Evolutionary conservation across 2,888 invertebrate species (phyloP).

Genomic region (Luperina nickerlii): DNA sequence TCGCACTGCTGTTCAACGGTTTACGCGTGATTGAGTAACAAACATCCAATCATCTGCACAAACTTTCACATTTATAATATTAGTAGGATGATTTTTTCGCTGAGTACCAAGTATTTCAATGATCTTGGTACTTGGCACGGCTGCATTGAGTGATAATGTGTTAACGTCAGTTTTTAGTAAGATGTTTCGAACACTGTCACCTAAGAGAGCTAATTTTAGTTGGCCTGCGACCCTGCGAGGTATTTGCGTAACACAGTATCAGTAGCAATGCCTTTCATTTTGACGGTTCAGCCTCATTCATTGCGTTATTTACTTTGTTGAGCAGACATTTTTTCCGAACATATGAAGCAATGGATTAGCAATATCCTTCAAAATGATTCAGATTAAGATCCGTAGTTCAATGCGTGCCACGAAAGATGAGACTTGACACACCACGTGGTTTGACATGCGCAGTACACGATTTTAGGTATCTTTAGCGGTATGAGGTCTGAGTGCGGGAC

Average conservation of each 20-base stretch:
- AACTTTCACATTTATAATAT: no score
- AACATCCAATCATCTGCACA: no score
- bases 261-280: not conserved
- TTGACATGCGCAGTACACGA: no score
- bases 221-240: not conserved
- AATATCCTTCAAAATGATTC: not conserved
- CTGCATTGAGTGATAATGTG: not conserved
- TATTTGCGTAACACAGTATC: not conserved
- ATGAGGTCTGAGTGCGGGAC: no score
- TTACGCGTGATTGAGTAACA: no score
- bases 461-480: no score
- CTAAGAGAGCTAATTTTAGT: not conserved
- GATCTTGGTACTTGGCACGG: slow-evolving; percentile 19
- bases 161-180: slow-evolving; percentile 8
- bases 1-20: no score
- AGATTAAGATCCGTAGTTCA: no score
- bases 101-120: slow-evolving; percentile 15
- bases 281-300: not conserved
- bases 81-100: slow-evolving; percentile 2
- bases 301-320: not conserved
- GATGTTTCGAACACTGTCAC: not conserved
- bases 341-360: not conserved
- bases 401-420: no score
- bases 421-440: no score
- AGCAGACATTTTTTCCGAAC: not conserved